Base-by-base conservation (phyloP, 1,140 invertebrate genomes). In the Grapholita molesta region DNA sequence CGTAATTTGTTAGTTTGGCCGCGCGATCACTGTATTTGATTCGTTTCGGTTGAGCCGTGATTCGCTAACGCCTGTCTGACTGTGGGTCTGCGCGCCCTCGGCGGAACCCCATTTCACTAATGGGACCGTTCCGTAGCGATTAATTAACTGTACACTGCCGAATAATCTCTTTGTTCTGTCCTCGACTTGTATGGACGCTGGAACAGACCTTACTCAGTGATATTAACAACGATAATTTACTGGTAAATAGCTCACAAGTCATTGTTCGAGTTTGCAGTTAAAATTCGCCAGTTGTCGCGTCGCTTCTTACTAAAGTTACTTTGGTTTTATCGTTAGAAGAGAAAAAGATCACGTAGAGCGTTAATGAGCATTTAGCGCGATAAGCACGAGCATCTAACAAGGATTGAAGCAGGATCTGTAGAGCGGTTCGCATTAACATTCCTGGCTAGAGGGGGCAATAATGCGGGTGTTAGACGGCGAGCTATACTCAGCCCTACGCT, bases 121-220 rank as follows among this genome's bases (percentile, higher is more conserved):
- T 83, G 67, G 78, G 70, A 75, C 70, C 76, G 77, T 82, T 79
- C 77, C 74, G 71, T 5, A 74, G 70, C 74, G 81, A 83, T 85
- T 85, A 85, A 86, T 85, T 84, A 85, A 83, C 77, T 35, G 67
- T 78, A 68, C 66, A 76, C 72, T 79, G 70, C 77, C 72, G 72
- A 79, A 75, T 80, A 77, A 84, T 83, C 80, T 77, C 72, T 78
- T 80, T 78, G 77, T 81, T 78, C 53, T 61, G 55, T 18, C 28
- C 24, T 15, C 24, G 67, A 73, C 72, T 76, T 71, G 61, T 71
- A 70, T 70, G 69, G 70, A 75, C 76, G 72, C 64, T 70, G 52
- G 64, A 64, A 53, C 67, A 71, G 64, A 67, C 67, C 53, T 71
- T 64, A 69, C 57, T 23, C 48, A 25, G 18, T 55, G n/a, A 65